These are phyloP conservation scores for Pollicipes pollicipes DNA, from an alignment of 1,140 invertebrate species.

Conservation along the genomic window DNA sequence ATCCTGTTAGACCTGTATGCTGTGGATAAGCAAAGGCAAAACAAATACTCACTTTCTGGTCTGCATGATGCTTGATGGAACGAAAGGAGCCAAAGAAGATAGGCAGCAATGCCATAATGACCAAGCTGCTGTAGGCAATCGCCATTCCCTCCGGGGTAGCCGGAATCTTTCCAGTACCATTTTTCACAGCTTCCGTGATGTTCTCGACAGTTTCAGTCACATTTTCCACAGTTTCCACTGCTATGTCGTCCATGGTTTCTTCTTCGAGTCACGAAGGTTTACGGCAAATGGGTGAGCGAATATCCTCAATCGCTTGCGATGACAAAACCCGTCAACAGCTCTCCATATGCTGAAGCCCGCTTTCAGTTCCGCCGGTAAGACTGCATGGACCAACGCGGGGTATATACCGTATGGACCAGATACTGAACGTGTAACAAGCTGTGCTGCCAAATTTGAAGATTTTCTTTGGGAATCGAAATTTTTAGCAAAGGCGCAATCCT, in stretches of 20 bases:
- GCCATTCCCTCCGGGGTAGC: conserved; percentile 84
- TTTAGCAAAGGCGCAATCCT: no score
- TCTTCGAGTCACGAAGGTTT: conserved; percentile 28
- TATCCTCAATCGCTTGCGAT: neutral
- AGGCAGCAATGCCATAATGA: conserved; percentile 87
- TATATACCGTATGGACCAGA: neutral
- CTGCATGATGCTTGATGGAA: conserved; percentile 81
- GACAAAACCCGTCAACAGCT: neutral
- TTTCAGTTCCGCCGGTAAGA: neutral
- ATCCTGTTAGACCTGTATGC: conserved; percentile 4
- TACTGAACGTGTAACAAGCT: conserved; percentile 3
- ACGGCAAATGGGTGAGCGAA: neutral
- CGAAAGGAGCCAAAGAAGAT: conserved; percentile 89
- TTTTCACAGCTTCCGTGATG: conserved; percentile 25
- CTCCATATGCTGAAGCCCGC: neutral
- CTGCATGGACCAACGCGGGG: neutral
- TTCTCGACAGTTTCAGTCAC: no score
- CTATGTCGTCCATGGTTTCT: conserved; percentile 30
- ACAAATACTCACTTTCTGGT: conserved; percentile 48
- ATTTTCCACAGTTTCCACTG: conserved; percentile 31
- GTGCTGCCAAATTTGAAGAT: neutral
- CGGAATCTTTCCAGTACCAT: conserved; percentile 35
- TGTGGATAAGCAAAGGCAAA: neutral
- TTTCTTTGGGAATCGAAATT: no score
- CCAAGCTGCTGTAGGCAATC: conserved; percentile 78